Evolutionary conservation across 2,797 vertebrate genomes (phyloP).

Genomic region (Pangasius macronema): DNA sequence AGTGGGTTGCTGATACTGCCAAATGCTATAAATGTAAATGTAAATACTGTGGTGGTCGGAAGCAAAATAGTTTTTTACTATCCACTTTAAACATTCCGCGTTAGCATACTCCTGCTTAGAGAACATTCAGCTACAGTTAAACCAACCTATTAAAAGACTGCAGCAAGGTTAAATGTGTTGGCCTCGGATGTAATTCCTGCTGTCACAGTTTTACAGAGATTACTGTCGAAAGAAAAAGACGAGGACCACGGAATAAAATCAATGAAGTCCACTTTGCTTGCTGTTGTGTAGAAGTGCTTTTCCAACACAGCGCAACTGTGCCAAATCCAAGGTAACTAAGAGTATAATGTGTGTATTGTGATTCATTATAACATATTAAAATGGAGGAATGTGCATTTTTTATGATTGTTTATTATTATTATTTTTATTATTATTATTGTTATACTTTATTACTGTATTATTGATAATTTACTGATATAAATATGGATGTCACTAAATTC

Average conservation of each 20-base stretch:
- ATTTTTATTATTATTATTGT: too few relatives aligned
- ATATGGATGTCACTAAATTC: too few relatives aligned
- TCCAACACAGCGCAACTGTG: too few relatives aligned
- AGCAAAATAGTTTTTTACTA: background rate
- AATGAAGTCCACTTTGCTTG: background rate
- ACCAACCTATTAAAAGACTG: background rate
- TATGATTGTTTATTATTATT: background rate
- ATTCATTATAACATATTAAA: background rate
- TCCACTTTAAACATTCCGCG: background rate
- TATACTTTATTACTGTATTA: too few relatives aligned
- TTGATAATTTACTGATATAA: too few relatives aligned
- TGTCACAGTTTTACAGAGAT: background rate
- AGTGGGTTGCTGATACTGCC: background rate
- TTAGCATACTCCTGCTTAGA: background rate
- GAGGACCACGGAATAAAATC: background rate
- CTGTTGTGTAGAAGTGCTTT: background rate
- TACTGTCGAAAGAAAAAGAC: background rate
- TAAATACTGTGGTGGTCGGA: background rate
- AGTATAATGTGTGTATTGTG: background rate
- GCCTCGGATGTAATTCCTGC: background rate
- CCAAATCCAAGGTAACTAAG: background rate
- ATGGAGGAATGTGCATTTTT: too few relatives aligned
- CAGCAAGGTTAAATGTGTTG: background rate
- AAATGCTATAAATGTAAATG: too few relatives aligned
- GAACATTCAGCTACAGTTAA: background rate